Percentiles rank a stretch among this genome's conserved stretches.
Evolutionary conservation across 1,140 invertebrate species (phyloP).

Genomic region (Dysdera silvatica): DNA sequence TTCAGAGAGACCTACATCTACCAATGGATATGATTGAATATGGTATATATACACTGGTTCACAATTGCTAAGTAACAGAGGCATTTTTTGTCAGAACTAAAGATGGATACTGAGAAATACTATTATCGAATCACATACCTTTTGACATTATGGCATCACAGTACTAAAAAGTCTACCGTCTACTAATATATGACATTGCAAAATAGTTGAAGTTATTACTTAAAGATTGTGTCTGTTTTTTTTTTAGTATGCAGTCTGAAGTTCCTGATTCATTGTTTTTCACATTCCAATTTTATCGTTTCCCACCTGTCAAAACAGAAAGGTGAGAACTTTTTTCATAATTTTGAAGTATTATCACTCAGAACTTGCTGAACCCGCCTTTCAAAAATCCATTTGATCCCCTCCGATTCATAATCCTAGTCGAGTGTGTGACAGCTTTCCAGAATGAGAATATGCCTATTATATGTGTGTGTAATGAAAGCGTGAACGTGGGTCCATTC

Average conservation of each 20-base stretch:
- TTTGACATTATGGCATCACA: neutral
- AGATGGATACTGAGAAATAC: too few species aligned
- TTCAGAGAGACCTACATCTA: too few species aligned
- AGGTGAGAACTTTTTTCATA: constrained; percentile 36
- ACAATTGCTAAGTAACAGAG: too few species aligned
- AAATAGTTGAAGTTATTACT: neutral
- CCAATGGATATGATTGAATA: too few species aligned
- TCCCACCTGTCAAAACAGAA: constrained; percentile 44
- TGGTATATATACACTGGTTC: too few species aligned
- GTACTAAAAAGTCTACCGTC: neutral
- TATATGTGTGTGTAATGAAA: too few species aligned
- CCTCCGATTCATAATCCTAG: too few species aligned
- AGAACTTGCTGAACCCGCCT: neutral
- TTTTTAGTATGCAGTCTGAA: constrained; percentile 11
- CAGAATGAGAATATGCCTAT: too few species aligned
- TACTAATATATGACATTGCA: neutral
- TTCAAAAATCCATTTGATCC: neutral
- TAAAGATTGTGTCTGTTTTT: neutral
- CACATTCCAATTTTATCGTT: constrained; percentile 48
- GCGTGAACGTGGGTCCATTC: too few species aligned
- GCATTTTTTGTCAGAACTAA: too few species aligned
- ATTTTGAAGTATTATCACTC: neutral
- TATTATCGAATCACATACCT: neutral
- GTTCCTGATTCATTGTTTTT: constrained; percentile 39
- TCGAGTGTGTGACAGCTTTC: too few species aligned